Evolutionary conservation across 1,140 invertebrate genomes (phyloP), one percentile per base, ranked within the genome.

Genomic region (Maconellicoccus hirsutus): DNA sequence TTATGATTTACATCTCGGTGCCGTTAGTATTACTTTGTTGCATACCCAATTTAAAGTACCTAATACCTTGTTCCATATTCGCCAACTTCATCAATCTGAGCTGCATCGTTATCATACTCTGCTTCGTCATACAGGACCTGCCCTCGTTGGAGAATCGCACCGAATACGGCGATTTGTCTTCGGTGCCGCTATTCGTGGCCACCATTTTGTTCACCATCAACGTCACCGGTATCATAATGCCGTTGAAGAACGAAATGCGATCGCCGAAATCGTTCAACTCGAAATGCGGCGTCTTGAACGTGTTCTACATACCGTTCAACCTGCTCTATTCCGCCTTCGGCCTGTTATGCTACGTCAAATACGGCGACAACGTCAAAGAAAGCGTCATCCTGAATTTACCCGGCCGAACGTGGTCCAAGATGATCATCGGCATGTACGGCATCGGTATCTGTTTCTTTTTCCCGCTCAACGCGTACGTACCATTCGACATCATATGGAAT

Each of bases 151-250:
- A 77, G 70, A 76, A 78, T 61, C 83, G 83, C 75, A 75, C 74
- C 10, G 80, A 80, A 14, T 76, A 74, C 73, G 77, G 74, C 16
- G 83, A 83, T 4, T 81, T 84, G 0, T 71, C 83, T 8, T 83
- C 82, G 72, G 77, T 79, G 1, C 78, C 78, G 3, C 83, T 84
- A 82, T 91, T 90, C 79, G 89, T 91, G 77, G 86, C 85, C 29
- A 84, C 89, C 1, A 88, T 86, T 0, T 88, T 92, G 21, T 92
- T 92, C 74, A 89, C 89, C 0, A 90, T 92, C 83, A 89, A 92
- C 80, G 89, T 88, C n/a, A 91, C 91, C 75, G 90, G 90, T 76
- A 87, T 88, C 38, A 86, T 81, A 76, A 78, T 84, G 27, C 82
- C 83, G 7, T 75, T 84, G 70, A 81, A 84, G 75, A 82, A 83